Conservation (phyloP, 1,140 invertebrate genomes). For the Lineus longissimus region DNA sequence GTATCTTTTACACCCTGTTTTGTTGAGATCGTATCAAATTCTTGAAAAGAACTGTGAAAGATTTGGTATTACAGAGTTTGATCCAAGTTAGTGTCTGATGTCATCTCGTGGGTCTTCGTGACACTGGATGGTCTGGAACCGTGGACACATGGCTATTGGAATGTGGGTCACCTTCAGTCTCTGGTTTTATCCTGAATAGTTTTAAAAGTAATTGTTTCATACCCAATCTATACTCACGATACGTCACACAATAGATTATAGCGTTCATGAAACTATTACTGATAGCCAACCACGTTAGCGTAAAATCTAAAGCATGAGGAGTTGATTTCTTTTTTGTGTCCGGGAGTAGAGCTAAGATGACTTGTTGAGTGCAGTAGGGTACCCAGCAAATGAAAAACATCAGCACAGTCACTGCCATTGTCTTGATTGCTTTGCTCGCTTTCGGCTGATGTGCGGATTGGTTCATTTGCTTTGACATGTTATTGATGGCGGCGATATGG, state of each 20-base stretch:
- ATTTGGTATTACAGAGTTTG: too few species aligned
- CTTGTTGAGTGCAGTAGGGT: not conserved
- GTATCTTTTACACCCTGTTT: too few species aligned
- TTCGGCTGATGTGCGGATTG: not conserved
- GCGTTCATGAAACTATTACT: conserved; percentile 1
- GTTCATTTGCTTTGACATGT: not conserved
- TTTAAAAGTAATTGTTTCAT: too few species aligned
- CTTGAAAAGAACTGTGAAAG: too few species aligned
- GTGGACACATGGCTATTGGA: too few species aligned
- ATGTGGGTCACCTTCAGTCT: too few species aligned
- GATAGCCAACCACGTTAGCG: too few species aligned
- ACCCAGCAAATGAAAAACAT: conserved; percentile 4
- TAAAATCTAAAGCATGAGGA: not conserved
- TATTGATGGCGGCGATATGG: not conserved
- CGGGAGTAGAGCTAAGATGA: not conserved
- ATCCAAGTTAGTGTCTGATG: too few species aligned
- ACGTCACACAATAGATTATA: not conserved
- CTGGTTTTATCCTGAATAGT: too few species aligned
- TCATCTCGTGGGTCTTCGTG: too few species aligned
- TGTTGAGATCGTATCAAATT: too few species aligned
- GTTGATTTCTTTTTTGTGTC: not conserved
- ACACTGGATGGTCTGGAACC: too few species aligned
- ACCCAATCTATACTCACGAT: not conserved
- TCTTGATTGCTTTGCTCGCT: not conserved
- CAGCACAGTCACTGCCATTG: not conserved